These are phyloP conservation scores for Melieria crassipennis DNA, from an alignment of 2,888 invertebrate genomes.

Conservation along the genomic window DNA sequence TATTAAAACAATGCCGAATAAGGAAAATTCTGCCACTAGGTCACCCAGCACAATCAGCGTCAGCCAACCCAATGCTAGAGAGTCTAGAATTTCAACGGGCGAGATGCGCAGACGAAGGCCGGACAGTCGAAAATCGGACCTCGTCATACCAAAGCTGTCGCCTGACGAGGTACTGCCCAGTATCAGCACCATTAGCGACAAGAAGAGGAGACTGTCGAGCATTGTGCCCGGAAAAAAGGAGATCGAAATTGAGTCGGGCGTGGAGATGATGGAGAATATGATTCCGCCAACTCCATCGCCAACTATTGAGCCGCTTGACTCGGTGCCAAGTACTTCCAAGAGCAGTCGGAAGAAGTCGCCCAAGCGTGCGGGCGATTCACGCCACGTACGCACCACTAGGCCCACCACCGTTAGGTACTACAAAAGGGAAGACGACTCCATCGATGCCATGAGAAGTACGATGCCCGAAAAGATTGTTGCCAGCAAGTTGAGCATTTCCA, in stretches of 20 bases:
- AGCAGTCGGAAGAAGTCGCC: constrained; percentile 22
- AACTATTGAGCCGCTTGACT: too few relatives aligned
- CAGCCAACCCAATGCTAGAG: constrained; percentile 45
- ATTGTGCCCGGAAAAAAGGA: constrained; percentile 56
- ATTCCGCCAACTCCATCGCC: constrained; percentile 39
- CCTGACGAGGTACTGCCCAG: not conserved
- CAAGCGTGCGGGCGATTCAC: too few relatives aligned
- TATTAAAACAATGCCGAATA: constrained; percentile 45
- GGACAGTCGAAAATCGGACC: constrained; percentile 44
- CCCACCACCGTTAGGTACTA: not conserved
- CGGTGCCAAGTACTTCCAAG: not conserved
- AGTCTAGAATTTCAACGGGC: constrained; percentile 2
- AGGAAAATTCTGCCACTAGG: constrained; percentile 44
- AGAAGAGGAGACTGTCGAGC: constrained; percentile 36
- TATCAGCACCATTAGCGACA: not conserved
- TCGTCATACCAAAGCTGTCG: constrained; percentile 38
- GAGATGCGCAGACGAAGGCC: constrained; percentile 57
- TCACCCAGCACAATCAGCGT: constrained; percentile 34
- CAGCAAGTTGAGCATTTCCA: not conserved
- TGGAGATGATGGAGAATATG: constrained; percentile 65
- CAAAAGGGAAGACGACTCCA: too few relatives aligned
- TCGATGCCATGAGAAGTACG: too few relatives aligned
- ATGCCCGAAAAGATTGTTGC: not conserved
- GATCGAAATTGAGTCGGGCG: constrained; percentile 64
- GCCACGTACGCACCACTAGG: not conserved